Evolutionary conservation across 2,888 invertebrate genomes (phyloP), one percentile per base, ranked within the genome.

Genomic region (Cynaeus angustus): DNA sequence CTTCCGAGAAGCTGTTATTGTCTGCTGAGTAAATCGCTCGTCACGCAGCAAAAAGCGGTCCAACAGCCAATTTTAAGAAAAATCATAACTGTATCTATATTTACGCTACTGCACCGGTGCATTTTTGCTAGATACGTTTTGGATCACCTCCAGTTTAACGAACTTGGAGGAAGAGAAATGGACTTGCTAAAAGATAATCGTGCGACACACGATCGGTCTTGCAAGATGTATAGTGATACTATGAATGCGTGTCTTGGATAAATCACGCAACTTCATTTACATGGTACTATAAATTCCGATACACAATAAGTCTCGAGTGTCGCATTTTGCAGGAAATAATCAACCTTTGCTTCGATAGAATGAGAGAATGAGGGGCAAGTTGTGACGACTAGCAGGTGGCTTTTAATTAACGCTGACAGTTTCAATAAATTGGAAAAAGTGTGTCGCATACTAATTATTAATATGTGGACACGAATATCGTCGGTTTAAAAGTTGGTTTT

Each of bases 161-260:
- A 41, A 41, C 41, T 41, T 2, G 30, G 3, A 14, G 52, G 46
- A 46, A 16, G 46, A 46, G 46, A 46, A 46, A 46, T 8, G 26
- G 26, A 7, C 16, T 46, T 43, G 43, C 26, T 46, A 8, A 46
- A 16, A 46, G 46, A 26, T 46, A 46, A 43, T 9, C n/a, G 21
- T 16, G 9, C 46, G 46, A 46, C 46, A 46, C 46, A 46, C 46
- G 46, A 46, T 46, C 46, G 13, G 26, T 14, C 16, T 9, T 7
- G 8, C 3, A 46, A 46, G 46, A 46, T 46, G 9, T 46, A 46
- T 46, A 9, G 46, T 12, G 41, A 41, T 41, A 41, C 41, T 6
- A 12, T 41, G 16, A 46, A 46, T 46, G 46, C 46, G 46, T 46
- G 46, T 16, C 46, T 46, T 6, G 46, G 46, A 46, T 46, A 46